These are phyloP conservation scores for Noctua fimbriata DNA, from an alignment of 2,888 invertebrate genomes.

Conservation along the genomic window DNA sequence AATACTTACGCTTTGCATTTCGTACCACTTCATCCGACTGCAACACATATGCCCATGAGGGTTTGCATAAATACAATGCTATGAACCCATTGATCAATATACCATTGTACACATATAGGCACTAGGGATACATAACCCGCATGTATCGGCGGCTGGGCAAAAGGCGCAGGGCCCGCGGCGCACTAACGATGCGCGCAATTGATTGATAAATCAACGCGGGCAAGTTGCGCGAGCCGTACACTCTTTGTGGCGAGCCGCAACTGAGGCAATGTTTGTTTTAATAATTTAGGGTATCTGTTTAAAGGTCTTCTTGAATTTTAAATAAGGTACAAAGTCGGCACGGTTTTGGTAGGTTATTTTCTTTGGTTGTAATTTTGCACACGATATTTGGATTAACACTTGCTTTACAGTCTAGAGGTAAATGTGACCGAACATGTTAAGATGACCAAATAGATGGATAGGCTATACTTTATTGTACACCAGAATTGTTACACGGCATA, in stretches of 20 bases:
- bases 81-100: constrained; percentile 46
- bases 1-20: constrained; percentile 2
- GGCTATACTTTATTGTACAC: neutral
- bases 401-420: neutral
- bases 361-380: neutral
- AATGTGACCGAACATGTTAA: neutral
- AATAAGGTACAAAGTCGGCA: constrained; percentile 46
- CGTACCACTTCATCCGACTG: constrained; percentile 18
- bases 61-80: constrained; percentile 50
- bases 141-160: constrained; percentile 62
- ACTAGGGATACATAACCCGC: constrained; percentile 43
- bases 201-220: constrained; percentile 72
- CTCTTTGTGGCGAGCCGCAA: constrained; percentile 66
- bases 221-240: constrained; percentile 68
- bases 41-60: constrained; percentile 48
- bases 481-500: neutral
- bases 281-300: constrained; percentile 72
- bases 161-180: constrained; percentile 65
- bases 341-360: neutral
- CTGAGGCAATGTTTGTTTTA: constrained; percentile 74
- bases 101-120: constrained; percentile 28
- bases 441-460: neutral
- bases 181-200: constrained; percentile 70
- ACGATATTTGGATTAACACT: neutral
- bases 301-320: constrained; percentile 54